phyloP scores from a whole-genome alignment of 37 sponge, comb jelly and placozoan species.

The Amphimedon queenslandica region DNA sequence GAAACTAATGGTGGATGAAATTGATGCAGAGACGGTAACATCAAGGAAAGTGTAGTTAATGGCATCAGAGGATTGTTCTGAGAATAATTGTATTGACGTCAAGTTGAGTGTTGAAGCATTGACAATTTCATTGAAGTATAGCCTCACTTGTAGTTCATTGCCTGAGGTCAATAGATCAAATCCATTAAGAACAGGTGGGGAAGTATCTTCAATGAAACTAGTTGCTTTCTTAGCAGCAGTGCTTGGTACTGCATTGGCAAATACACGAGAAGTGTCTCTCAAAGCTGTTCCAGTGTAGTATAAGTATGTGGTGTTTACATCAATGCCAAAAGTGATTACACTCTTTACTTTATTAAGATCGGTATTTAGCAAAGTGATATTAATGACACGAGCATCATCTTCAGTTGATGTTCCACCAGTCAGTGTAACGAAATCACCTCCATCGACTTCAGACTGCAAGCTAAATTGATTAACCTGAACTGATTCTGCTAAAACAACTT shows the following conservation, averaged over 20 bases:
- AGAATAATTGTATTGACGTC: slow-evolving; percentile 51
- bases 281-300: slow-evolving; percentile 40
- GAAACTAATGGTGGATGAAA: slow-evolving; percentile 25
- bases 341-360: slow-evolving; percentile 65
- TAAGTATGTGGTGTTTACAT: slow-evolving; percentile 48
- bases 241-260: slow-evolving; percentile 15
- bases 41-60: slow-evolving; percentile 40
- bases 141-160: slow-evolving; percentile 27
- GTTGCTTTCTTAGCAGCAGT: slow-evolving; percentile 30
- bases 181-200: slow-evolving; percentile 53
- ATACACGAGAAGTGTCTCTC: slow-evolving; percentile 39
- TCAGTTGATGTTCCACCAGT: slow-evolving; percentile 40
- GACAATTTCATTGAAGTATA: slow-evolving; percentile 83
- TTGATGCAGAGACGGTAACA: slow-evolving; percentile 22
- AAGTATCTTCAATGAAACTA: slow-evolving; percentile 31
- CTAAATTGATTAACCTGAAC: slow-evolving; percentile 44
- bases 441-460: slow-evolving; percentile 19
- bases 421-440: slow-evolving; percentile 3
- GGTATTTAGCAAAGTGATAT: slow-evolving; percentile 33
- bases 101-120: slow-evolving; percentile 52
- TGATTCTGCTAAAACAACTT: slow-evolving; percentile 41
- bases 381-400: slow-evolving; percentile 42
- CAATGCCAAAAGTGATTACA: slow-evolving; percentile 34
- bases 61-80: slow-evolving; percentile 11
- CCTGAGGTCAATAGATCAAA: slow-evolving; percentile 70